These are phyloP conservation scores for Dichetophora obliterata DNA, from an alignment of 2,888 invertebrate genomes.

Conservation along the genomic window DNA sequence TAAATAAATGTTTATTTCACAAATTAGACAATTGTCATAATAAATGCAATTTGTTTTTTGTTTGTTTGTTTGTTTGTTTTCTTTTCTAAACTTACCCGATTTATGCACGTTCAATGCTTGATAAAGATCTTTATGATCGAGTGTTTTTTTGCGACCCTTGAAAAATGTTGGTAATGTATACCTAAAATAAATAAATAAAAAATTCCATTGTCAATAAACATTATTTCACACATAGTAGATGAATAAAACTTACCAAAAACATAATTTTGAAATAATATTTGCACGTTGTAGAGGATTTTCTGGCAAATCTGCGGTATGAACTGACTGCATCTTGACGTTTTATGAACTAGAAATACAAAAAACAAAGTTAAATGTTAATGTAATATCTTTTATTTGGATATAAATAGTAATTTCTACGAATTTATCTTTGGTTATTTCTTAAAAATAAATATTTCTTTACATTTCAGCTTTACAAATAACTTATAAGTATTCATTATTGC, in stretches of 20 bases:
- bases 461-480: too few species aligned
- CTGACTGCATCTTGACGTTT: conserved; percentile 62
- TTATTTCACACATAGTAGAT: neutral
- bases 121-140: conserved; percentile 82
- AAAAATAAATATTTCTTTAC: too few species aligned
- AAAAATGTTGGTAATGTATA: conserved; percentile 85
- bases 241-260: conserved; percentile 72
- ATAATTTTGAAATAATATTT: conserved; percentile 74
- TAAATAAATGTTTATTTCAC: neutral
- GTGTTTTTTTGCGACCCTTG: conserved; percentile 79
- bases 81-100: conserved; percentile 70
- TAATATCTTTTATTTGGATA: too few species aligned
- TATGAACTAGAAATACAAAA: neutral
- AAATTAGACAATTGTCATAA: neutral
- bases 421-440: too few species aligned
- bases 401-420: too few species aligned
- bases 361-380: too few species aligned
- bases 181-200: conserved; percentile 69
- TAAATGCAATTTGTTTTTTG: neutral
- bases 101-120: conserved; percentile 78
- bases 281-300: conserved; percentile 74
- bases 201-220: neutral
- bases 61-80: too few species aligned
- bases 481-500: too few species aligned
- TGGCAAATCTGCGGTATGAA: conserved; percentile 68